Base-by-base conservation (phyloP, 2,888 invertebrate species). In the Sinohyriopsis cumingii region DNA sequence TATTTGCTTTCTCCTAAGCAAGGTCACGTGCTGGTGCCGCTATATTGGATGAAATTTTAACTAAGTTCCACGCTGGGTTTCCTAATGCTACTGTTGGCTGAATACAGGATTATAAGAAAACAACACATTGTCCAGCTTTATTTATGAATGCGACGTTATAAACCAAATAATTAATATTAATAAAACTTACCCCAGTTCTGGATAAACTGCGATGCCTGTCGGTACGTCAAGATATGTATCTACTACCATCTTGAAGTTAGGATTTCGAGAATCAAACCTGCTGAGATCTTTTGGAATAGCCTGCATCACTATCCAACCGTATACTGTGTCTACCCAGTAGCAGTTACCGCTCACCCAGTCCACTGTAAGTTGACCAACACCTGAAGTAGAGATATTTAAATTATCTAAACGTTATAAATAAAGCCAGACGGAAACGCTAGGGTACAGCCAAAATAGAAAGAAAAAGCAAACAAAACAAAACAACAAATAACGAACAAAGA, bases 231-330 rank as follows among this genome's bases (percentile, higher is more conserved):
- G 60, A 24, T 68, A 65, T 20, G 59, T 65, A 56, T 72, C 72
- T 1, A 70, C 65, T 12, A 75, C 65, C 1, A 72, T 45, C 25
- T 62, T 61, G 56, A 72, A 65, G 55, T 61, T 63, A 4, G 63
- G 56, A 22, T 72, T 66, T 9, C 65, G 24, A 18, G 64, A 57
- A 60, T 72, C 62, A 22, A 56, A 22, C 9, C 45, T 55, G 1
- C 19, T 25, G 20, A 64, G 33, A 5, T 53, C 5, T 22, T 25
- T 25, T 24, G 72, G 75, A 22, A 72, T 57, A 6, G 64, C 33
- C 55, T 75, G 72, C 75, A 75, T 75, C 6, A 66, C 75, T 22
- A 75, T 70, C 75, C 75, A 75, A 12, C 75, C 72, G 55, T 66
- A 75, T 3, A 67, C 75, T 12, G 65, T 59, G 59, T 75, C 75